Evolutionary conservation across 2,113 vertebrate genomes (phyloP).

Genomic region (Chaetodon auriga): DNA sequence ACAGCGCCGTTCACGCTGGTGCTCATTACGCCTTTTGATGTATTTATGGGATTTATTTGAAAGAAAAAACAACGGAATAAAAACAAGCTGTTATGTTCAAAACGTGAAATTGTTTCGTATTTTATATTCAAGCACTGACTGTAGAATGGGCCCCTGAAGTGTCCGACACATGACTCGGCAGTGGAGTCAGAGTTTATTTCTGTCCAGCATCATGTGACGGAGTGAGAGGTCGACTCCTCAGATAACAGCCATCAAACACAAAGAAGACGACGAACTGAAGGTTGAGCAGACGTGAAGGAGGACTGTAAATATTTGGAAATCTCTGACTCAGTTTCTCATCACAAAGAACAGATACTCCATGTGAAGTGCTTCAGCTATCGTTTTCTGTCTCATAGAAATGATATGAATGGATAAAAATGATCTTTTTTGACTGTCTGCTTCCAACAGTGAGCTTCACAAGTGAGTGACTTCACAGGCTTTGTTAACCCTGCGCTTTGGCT

Average conservation of each 20-base stretch:
- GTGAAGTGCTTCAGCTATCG: not conserved
- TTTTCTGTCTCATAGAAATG: no score
- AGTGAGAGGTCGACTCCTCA: conserved; percentile 21
- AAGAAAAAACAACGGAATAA: no score
- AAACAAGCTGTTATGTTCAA: no score
- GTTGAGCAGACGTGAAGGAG: not conserved
- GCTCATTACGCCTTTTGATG: no score
- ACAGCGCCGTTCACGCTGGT: no score
- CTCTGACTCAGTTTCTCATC: not conserved
- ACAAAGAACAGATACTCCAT: not conserved
- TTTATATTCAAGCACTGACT: no score
- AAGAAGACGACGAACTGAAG: not conserved
- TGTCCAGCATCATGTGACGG: not conserved
- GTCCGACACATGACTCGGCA: not conserved
- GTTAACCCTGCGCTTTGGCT: no score
- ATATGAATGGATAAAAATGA: no score
- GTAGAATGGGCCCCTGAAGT: not conserved
- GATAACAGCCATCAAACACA: conserved; percentile 10
- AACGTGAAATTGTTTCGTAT: no score
- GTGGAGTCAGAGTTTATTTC: conserved; percentile 37
- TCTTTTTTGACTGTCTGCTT: no score
- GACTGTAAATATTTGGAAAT: not conserved
- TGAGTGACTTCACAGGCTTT: no score
- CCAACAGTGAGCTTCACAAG: not conserved
- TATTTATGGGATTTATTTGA: no score